Evolutionary conservation across 30 jellyfish, hydroid and myxozoan species (phyloP).

Genomic region (Clytia hemisphaerica): DNA sequence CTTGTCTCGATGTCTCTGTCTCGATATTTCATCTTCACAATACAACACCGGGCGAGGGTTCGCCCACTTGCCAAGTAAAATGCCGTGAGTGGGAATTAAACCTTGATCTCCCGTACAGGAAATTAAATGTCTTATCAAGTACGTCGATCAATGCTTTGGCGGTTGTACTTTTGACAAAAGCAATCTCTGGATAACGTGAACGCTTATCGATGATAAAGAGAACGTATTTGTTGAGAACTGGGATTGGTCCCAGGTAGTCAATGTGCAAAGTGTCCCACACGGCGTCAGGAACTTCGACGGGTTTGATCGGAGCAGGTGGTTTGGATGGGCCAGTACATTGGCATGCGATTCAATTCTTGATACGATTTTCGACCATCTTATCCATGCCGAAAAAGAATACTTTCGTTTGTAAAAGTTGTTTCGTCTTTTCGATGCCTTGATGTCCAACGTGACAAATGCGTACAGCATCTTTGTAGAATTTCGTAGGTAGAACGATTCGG

Average conservation of each 20-base stretch:
- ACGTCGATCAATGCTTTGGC: not conserved
- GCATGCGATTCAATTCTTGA: not conserved
- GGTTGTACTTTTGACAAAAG: not conserved
- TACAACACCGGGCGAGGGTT: no score
- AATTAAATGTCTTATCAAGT: no score
- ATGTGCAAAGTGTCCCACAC: conserved; percentile 19
- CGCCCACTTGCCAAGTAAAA: no score
- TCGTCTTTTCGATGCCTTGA: conserved; percentile 8
- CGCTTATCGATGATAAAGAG: conserved; percentile 11
- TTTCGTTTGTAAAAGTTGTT: conserved; percentile 15
- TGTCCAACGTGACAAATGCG: conserved; percentile 14
- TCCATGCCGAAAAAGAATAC: conserved; percentile 17
- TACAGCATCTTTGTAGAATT: conserved; percentile 12
- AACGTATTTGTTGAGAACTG: conserved; percentile 16
- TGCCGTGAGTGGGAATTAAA: no score
- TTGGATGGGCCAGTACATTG: conserved; percentile 19
- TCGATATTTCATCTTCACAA: no score
- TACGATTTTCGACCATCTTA: conserved; percentile 5
- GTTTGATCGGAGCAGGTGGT: conserved; percentile 11
- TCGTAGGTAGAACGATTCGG: conserved; percentile 4
- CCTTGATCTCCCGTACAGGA: no score
- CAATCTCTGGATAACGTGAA: conserved; percentile 23
- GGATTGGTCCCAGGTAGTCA: conserved; percentile 16
- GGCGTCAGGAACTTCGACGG: not conserved
- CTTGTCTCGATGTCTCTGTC: no score